Percentiles rank a stretch among this genome's conserved stretches.
These are phyloP conservation scores for Paragorgia papillata DNA, from an alignment of 92 coral and sea anemone species.

Conservation along the genomic window DNA sequence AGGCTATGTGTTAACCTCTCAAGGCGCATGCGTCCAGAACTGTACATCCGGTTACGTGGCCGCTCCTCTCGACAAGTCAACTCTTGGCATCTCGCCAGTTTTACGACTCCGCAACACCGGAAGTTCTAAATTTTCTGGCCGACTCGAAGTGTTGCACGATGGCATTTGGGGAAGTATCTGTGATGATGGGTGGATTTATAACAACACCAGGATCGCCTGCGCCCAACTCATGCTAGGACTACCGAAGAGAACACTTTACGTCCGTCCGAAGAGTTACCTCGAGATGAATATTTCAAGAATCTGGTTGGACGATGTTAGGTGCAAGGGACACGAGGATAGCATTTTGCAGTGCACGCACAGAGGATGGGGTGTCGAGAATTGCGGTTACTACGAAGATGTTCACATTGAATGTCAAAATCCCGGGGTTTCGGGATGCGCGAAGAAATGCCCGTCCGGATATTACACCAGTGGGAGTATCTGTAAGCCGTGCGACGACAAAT, in stretches of 20 bases:
- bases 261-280: background rate
- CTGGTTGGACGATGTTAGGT: conserved; percentile 86
- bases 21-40: background rate
- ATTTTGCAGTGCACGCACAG: conserved; percentile 70
- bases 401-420: conserved; percentile 64
- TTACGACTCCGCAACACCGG: background rate
- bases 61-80: background rate
- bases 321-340: conserved; percentile 62
- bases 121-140: conserved; percentile 2
- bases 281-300: conserved; percentile 34
- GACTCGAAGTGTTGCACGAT: conserved; percentile 22
- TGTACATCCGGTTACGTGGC: background rate
- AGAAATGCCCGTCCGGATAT: background rate
- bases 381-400: conserved; percentile 79
- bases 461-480: background rate
- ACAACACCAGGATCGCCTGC: conserved; percentile 11
- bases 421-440: conserved; percentile 13
- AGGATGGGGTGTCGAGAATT: conserved; percentile 82
- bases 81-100: background rate
- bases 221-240: conserved; percentile 14
- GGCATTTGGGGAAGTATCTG: conserved; percentile 31
- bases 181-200: conserved; percentile 4
- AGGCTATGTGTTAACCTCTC: background rate
- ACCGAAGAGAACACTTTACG: background rate
- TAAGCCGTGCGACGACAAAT: background rate